Evolutionary conservation across 2,113 vertebrate species (phyloP), one percentile per base, ranked within the genome.

Genomic region (Gyps fulvus): DNA sequence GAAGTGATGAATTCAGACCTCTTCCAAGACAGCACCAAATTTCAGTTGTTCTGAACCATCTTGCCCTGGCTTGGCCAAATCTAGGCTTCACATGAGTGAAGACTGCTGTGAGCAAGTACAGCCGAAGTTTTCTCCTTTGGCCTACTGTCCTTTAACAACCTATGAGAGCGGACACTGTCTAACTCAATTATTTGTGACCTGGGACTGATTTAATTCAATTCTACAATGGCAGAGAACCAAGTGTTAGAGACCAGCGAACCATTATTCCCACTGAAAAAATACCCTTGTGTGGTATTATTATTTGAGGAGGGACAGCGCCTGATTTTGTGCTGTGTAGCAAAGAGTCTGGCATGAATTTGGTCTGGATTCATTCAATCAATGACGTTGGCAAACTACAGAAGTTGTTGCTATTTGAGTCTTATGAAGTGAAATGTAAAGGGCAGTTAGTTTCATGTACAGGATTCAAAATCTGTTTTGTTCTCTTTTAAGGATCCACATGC

Each of bases 161-260:
- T 87, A 94, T 5, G 21, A 95, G 63, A 95, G 54, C 25, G 0
- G 76, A 95, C 67, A 87, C 47, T 95, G 95, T 95, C 87, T 94
- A 79, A 97, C 59, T 97, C 81, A 97, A 96, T 98, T 98, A 96
- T 93, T 93, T 97, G 95, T 98, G 95, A 93, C 85, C 85, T 95
- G 66, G 54, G 83, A 29, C 50, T 90, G 67, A 91, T 91, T 97
- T 97, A 95, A 96, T 96, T 97, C 87, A 96, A 66, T 96, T 96
- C 84, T 91, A 90, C 50, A 87, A 34, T 96, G 93, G 95, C 96
- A 96, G 83, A 94, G 95, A 93, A 96, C 90, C 92, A 97, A 97
- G 84, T 47, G 49, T 52, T 54, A 61, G 50, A 95, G 63, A 95
- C 90, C 82, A 96, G 78, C 18, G 25, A 98, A 95, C 63, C 54